Percentiles rank a stretch among this genome's conserved stretches.
phyloP scores from a whole-genome alignment of 2,888 invertebrate species.

The Heteropelma amictum region DNA sequence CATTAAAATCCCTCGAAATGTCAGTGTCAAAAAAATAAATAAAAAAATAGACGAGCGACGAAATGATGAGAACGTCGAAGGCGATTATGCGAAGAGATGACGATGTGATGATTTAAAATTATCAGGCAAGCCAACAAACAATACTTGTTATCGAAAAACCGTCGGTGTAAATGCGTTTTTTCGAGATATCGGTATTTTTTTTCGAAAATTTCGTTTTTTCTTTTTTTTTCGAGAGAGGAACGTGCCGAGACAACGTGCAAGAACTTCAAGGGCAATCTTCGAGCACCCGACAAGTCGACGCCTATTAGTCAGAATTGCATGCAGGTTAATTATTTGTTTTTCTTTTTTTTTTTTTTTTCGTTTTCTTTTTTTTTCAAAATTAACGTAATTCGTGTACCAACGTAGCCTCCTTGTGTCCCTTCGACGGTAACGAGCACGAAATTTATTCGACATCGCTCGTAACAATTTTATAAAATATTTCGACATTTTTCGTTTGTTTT shows the following conservation, averaged over 20 bases:
- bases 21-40: no score
- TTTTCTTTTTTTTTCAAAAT: not conserved
- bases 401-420: not conserved
- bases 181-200: slow-evolving; percentile 5
- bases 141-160: slow-evolving; percentile 43
- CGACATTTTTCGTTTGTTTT: not conserved
- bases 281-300: slow-evolving; percentile 60
- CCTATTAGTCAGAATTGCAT: slow-evolving; percentile 60
- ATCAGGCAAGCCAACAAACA: slow-evolving; percentile 52
- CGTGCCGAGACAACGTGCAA: slow-evolving; percentile 60
- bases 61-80: slow-evolving; percentile 4
- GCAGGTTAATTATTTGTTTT: slow-evolving; percentile 79
- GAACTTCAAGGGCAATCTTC: slow-evolving; percentile 61
- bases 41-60: no score
- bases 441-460: not conserved
- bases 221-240: slow-evolving; percentile 33
- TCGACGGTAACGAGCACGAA: not conserved
- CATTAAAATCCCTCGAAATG: no score
- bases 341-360: not conserved
- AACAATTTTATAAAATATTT: not conserved
- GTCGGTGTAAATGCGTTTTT: slow-evolving; percentile 16
- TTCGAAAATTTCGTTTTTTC: not conserved
- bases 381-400: not conserved
- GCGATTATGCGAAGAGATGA: slow-evolving; percentile 13
- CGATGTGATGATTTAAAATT: slow-evolving; percentile 11